Evolutionary conservation across 2,797 vertebrate species (phyloP).

Genomic region (Thamnophis elegans): DNA sequence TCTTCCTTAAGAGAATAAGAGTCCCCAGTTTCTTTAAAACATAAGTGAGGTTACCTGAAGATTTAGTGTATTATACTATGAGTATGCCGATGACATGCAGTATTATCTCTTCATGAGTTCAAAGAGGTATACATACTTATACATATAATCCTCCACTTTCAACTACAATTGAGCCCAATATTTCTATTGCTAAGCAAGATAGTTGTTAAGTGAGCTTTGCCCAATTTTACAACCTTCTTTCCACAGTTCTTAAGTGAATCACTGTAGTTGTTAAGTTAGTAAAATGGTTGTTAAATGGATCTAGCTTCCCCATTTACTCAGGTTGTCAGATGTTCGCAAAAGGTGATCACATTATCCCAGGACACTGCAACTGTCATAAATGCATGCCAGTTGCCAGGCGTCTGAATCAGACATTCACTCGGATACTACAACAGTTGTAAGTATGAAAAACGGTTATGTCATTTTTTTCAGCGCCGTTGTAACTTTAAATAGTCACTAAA

Average conservation of each 20-base stretch:
- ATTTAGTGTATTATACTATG: background rate
- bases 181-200: background rate
- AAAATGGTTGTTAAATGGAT: background rate
- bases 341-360: too few relatives aligned
- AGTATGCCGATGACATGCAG: background rate
- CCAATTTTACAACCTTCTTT: background rate
- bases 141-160: background rate
- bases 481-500: background rate
- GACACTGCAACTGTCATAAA: background rate
- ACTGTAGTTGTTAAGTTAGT: background rate
- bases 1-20: background rate
- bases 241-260: background rate
- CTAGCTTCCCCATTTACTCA: background rate
- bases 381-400: background rate
- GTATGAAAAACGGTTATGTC: background rate
- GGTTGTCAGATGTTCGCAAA: too few relatives aligned
- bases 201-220: background rate
- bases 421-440: background rate
- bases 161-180: background rate
- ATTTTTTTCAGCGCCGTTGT: background rate
- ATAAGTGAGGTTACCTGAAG: background rate
- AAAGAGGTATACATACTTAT: background rate
- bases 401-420: background rate
- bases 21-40: background rate
- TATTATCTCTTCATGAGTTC: background rate